A percentile compares a stretch with the other conserved stretches of the same genome.
These are phyloP conservation scores for Parnassius orleans DNA, from an alignment of 2,888 invertebrate genomes.

Conservation along the genomic window DNA sequence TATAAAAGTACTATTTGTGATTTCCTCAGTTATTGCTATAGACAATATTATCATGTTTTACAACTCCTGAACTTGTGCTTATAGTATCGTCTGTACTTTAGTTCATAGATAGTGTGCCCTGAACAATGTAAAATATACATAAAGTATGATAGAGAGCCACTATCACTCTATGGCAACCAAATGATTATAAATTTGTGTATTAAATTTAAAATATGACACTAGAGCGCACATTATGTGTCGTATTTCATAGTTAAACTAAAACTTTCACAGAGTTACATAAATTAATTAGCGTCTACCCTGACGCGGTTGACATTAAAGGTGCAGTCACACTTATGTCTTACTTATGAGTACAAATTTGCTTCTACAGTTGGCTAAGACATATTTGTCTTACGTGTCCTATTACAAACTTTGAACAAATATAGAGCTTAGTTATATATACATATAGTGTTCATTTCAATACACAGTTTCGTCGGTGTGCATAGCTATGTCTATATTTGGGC, in stretches of 20 bases:
- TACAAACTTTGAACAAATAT: conserved; percentile 61
- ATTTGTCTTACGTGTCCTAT: conserved; percentile 71
- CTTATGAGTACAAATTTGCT: conserved; percentile 74
- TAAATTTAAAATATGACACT: conserved; percentile 1
- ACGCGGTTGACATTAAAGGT: conserved; percentile 56
- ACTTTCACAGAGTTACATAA: conserved; percentile 38
- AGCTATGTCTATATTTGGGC: conserved; percentile 76
- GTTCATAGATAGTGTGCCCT: no score
- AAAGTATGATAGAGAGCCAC: no score
- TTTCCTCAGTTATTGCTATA: no score
- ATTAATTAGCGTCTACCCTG: conserved; percentile 64
- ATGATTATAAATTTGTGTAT: no score
- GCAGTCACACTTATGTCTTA: conserved; percentile 64
- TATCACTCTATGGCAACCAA: no score
- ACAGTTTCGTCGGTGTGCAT: conserved; percentile 49
- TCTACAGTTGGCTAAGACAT: conserved; percentile 67
- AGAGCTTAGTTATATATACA: conserved; percentile 51
- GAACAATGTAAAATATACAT: no score
- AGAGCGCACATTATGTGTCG: background rate
- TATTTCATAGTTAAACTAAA: conserved; percentile 21
- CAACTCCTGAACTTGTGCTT: no score
- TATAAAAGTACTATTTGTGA: no score
- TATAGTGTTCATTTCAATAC: conserved; percentile 59
- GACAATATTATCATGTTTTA: no score
- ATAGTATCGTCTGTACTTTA: no score